phyloP scores from a whole-genome alignment of 2,113 vertebrate species.

The Neodontobutis hainanensis region DNA sequence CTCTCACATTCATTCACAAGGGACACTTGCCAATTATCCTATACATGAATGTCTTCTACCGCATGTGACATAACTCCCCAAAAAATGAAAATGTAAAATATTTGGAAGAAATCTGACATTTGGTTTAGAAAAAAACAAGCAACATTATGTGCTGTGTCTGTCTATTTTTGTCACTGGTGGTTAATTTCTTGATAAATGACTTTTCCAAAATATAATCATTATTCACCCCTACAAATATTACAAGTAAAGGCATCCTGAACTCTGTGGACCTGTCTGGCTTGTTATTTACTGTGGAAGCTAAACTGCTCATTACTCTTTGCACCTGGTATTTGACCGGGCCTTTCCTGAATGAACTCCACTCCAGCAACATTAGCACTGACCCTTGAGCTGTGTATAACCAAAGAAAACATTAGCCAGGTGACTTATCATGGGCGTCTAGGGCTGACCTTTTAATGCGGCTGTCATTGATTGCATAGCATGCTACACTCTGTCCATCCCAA shows the following conservation, averaged over 20 bases:
- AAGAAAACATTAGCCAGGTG: constrained; percentile 82
- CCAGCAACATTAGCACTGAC: constrained; percentile 14
- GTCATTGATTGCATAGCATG: constrained; percentile 91
- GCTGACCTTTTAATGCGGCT: constrained; percentile 98
- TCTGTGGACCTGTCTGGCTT: background rate
- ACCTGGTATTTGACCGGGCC: constrained; percentile 39
- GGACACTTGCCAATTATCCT: no score
- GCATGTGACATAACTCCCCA: no score
- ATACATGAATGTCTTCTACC: no score
- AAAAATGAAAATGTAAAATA: no score
- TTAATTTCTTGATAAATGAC: constrained; percentile 4
- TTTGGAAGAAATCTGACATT: no score
- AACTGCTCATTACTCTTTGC: constrained; percentile 8
- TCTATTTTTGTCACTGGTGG: background rate
- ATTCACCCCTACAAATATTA: background rate
- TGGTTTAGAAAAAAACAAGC: no score
- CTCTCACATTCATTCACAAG: no score
- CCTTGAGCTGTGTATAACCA: constrained; percentile 56
- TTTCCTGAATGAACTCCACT: constrained; percentile 5
- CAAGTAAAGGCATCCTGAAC: background rate
- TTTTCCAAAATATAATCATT: background rate
- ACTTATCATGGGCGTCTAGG: constrained; percentile 86
- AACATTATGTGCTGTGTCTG: background rate
- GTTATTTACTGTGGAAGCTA: constrained; percentile 2
- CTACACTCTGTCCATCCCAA: constrained; percentile 90